Evolutionary conservation across 2,113 vertebrate species (phyloP).

Genomic region (Erpornis zantholeuca): DNA sequence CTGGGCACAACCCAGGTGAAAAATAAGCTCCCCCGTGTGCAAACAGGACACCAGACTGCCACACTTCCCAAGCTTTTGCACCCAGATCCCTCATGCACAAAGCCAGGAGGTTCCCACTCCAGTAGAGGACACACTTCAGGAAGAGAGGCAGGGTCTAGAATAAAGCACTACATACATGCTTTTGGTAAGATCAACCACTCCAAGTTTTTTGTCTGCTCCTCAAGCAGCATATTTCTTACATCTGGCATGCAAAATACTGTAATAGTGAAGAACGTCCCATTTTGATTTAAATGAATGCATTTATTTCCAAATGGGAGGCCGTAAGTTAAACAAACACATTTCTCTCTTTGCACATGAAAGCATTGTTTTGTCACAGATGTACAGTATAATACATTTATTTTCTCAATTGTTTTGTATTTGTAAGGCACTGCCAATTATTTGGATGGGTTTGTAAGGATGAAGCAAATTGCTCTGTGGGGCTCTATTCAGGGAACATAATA

Average conservation of each 20-base stretch:
- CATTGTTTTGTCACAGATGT: constrained; percentile 69
- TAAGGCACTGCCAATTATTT: constrained; percentile 62
- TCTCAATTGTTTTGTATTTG: constrained; percentile 66
- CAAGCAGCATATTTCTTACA: constrained; percentile 29
- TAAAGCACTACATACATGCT: neutral
- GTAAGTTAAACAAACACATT: constrained; percentile 65
- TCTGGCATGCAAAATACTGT: constrained; percentile 51
- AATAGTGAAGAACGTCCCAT: constrained; percentile 23
- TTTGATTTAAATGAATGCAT: constrained; percentile 69
- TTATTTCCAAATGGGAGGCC: constrained; percentile 57
- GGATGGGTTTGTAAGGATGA: constrained; percentile 58
- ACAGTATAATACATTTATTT: constrained; percentile 69
- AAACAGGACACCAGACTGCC: neutral
- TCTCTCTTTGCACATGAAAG: constrained; percentile 54
- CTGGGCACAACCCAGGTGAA: neutral
- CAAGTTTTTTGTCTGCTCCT: constrained; percentile 3
- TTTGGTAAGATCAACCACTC: neutral
- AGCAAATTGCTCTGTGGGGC: constrained; percentile 65
- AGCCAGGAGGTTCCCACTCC: neutral
- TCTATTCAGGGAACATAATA: constrained; percentile 63
- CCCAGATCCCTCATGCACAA: neutral
- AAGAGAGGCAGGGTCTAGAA: neutral
- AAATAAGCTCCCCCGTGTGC: neutral
- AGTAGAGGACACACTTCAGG: neutral
- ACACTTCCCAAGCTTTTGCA: neutral